A percentile compares a stretch with the other conserved stretches of the same genome.
Evolutionary conservation across 2,888 invertebrate genomes (phyloP).

Genomic region (Troilus luridus): DNA sequence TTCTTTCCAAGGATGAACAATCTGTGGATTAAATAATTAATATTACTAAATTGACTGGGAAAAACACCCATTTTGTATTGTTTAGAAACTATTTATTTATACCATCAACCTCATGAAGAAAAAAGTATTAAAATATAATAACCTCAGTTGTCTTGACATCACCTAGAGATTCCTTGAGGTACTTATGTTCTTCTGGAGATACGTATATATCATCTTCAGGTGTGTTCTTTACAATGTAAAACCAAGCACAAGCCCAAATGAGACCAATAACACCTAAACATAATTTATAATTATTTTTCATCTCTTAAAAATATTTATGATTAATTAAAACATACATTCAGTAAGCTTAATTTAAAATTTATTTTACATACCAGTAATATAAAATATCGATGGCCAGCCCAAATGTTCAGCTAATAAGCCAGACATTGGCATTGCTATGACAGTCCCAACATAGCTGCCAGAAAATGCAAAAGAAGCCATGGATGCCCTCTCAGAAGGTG

Average conservation of each 20-base stretch:
- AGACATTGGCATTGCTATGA: conserved; percentile 84
- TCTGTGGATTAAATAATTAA: conserved; percentile 66
- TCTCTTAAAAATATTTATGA: neutral
- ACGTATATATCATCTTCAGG: conserved; percentile 84
- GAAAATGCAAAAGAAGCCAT: conserved; percentile 88
- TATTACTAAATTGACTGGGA: neutral
- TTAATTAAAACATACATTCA: neutral
- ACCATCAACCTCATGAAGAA: neutral
- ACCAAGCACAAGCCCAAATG: conserved; percentile 82
- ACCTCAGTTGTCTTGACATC: conserved; percentile 67
- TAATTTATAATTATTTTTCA: neutral
- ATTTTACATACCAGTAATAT: conserved; percentile 77
- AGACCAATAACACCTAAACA: conserved; percentile 76
- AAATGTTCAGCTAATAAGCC: conserved; percentile 80
- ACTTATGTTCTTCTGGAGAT: conserved; percentile 79
- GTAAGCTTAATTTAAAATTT: neutral
- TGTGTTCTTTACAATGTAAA: conserved; percentile 78
- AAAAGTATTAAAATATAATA: conserved; percentile 49
- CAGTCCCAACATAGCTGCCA: conserved; percentile 88
- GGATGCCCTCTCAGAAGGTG: conserved; percentile 82
- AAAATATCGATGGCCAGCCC: conserved; percentile 88
- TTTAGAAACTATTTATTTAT: neutral
- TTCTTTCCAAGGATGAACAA: conserved; percentile 80
- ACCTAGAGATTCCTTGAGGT: conserved; percentile 75
- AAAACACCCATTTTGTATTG: neutral